A percentile compares a stretch with the other conserved stretches of the same genome.
phyloP scores from a whole-genome alignment of 2,888 invertebrate genomes.

The Drosophila testacea region DNA sequence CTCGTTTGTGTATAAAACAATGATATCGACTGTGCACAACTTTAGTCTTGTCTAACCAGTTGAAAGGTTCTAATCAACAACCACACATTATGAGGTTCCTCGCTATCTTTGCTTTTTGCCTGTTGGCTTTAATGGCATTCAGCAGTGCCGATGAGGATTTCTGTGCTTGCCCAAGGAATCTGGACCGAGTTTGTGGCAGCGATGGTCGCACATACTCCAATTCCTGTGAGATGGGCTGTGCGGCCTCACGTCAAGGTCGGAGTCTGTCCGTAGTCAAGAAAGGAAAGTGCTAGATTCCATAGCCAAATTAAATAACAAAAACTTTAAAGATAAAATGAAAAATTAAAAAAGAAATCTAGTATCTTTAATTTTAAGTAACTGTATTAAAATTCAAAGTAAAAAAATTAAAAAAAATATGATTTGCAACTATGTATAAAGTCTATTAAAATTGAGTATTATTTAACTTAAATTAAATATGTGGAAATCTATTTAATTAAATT shows the following conservation, averaged over 20 bases:
- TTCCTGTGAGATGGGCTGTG: slow-evolving; percentile 69
- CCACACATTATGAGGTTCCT: slow-evolving; percentile 56
- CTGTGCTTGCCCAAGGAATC: slow-evolving; percentile 39
- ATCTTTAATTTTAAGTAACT: no score
- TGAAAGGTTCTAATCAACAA: slow-evolving; percentile 24
- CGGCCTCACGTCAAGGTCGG: slow-evolving; percentile 50
- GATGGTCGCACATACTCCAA: slow-evolving; percentile 65
- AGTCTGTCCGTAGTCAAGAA: slow-evolving; percentile 35
- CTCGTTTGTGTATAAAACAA: slow-evolving; percentile 39
- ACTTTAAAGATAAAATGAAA: no score
- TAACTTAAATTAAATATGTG: no score
- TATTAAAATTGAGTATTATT: no score
- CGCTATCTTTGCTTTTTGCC: slow-evolving; percentile 54
- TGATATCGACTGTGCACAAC: slow-evolving; percentile 15
- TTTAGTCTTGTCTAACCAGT: slow-evolving; percentile 45
- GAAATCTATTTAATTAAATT: no score
- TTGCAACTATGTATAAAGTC: no score
- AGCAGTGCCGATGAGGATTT: slow-evolving; percentile 9
- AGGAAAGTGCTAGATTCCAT: slow-evolving; percentile 51
- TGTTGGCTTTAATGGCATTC: slow-evolving; percentile 54
- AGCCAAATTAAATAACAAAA: no score
- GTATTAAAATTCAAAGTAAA: no score
- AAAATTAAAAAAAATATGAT: no score
- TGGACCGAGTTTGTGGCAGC: slow-evolving; percentile 48
- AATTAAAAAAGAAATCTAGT: no score